Conservation (phyloP, 2,888 invertebrate genomes). For the Leptopilina drosophilae region DNA sequence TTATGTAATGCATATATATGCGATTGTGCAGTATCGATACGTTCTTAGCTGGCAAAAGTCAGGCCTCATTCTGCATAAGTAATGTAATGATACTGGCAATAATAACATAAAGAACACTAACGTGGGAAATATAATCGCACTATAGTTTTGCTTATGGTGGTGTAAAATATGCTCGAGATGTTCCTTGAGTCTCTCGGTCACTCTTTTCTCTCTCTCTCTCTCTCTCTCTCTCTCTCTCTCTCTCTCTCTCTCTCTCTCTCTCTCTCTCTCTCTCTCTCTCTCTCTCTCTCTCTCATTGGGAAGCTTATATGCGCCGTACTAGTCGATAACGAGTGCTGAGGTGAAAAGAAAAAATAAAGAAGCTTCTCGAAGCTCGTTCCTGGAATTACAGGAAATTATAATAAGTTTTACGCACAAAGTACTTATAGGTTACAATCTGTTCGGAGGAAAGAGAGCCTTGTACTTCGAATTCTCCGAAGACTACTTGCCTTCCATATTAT, state of each 20-base stretch:
- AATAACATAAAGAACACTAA: conserved; percentile 41
- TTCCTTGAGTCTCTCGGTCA: no score
- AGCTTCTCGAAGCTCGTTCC: neutral
- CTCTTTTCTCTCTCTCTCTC: no score
- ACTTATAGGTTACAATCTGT: neutral
- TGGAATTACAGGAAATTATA: conserved; percentile 19
- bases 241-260: neutral
- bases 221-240: neutral
- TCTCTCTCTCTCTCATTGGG: neutral
- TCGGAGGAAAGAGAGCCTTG: neutral
- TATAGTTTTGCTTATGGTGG: conserved; percentile 6
- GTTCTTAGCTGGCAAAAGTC: conserved; percentile 12
- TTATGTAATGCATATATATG: neutral
- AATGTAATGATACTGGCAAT: conserved; percentile 32
- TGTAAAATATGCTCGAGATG: conserved; percentile 23
- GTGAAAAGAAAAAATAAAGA: neutral
- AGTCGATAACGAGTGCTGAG: conserved; percentile 20
- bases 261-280: no score
- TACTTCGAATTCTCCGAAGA: neutral
- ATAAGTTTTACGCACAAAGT: conserved; percentile 12
- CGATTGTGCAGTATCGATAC: conserved; percentile 4
- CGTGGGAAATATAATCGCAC: conserved; percentile 39
- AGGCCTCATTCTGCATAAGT: conserved; percentile 25
- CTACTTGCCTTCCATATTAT: neutral
- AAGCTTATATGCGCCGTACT: neutral